Percentiles rank a stretch among this genome's conserved stretches.
Conservation (phyloP, 2,797 vertebrate genomes). For the Aphelocoma californica region DNA sequence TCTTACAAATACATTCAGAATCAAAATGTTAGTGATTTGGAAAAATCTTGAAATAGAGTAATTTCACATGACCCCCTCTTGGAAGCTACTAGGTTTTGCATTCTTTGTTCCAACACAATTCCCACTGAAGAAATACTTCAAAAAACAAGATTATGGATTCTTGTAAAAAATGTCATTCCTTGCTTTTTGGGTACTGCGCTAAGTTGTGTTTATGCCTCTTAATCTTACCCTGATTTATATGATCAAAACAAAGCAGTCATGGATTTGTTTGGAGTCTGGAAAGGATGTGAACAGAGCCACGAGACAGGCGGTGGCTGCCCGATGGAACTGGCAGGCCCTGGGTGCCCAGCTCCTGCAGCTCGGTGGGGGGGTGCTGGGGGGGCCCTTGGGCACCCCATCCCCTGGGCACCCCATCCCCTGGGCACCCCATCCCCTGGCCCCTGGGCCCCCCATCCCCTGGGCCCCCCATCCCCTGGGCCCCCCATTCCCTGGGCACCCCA, state of each 20-base stretch:
- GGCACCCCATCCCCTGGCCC: not conserved
- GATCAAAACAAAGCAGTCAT: not conserved
- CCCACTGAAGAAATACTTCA: conserved; percentile 46
- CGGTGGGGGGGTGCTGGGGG: not conserved
- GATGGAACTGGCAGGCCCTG: not conserved
- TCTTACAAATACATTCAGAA: conserved; percentile 4
- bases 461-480: too few relatives aligned
- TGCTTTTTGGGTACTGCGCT: not conserved
- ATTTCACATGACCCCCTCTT: conserved; percentile 63
- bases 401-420: too few relatives aligned
- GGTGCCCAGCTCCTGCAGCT: not conserved
- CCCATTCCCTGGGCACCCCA: too few relatives aligned
- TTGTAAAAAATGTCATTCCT: not conserved
- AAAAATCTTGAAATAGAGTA: conserved; percentile 39
- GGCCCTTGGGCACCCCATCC: too few relatives aligned
- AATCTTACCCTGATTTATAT: not conserved
- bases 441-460: too few relatives aligned
- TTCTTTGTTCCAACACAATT: conserved; percentile 45
- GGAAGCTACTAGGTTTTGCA: conserved; percentile 39
- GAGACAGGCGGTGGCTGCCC: accelerated
- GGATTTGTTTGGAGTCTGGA: conserved; percentile 8
- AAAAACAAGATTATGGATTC: not conserved
- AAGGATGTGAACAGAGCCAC: not conserved
- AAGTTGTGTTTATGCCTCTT: not conserved
- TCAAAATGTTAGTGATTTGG: conserved; percentile 49